Percentiles rank a stretch among this genome's conserved stretches.
phyloP scores from a whole-genome alignment of 2,113 vertebrate genomes.

The Corythornis cristatus region DNA sequence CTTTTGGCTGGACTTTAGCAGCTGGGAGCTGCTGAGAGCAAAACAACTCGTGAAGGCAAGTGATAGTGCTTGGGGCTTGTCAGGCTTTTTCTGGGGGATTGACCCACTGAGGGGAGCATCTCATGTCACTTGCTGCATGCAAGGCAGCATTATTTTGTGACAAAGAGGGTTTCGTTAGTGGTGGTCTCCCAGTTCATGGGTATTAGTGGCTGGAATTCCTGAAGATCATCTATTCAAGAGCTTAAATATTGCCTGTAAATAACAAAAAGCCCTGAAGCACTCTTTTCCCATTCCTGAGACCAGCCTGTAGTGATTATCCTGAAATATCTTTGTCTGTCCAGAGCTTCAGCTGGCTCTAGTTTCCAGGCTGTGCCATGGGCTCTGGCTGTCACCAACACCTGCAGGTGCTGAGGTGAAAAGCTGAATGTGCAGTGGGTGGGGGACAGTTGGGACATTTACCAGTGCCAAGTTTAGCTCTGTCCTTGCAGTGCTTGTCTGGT shows the following conservation, averaged over 20 bases:
- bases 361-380: background rate
- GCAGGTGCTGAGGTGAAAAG: background rate
- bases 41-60: background rate
- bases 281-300: background rate
- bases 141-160: background rate
- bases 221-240: background rate
- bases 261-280: background rate
- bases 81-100: background rate
- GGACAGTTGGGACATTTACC: background rate
- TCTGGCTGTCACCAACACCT: background rate
- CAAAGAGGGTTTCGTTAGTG: background rate
- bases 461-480: background rate
- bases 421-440: rapidly evolving
- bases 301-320: background rate
- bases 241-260: background rate
- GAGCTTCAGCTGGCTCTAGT: background rate
- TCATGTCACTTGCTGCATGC: background rate
- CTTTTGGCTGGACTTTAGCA: background rate
- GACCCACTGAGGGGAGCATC: too few relatives aligned
- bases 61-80: background rate
- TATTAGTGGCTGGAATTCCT: background rate
- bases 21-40: background rate
- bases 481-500: background rate
- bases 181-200: background rate
- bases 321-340: background rate